phyloP scores from a whole-genome alignment of 2,888 invertebrate genomes.

The Protonemura montana region DNA sequence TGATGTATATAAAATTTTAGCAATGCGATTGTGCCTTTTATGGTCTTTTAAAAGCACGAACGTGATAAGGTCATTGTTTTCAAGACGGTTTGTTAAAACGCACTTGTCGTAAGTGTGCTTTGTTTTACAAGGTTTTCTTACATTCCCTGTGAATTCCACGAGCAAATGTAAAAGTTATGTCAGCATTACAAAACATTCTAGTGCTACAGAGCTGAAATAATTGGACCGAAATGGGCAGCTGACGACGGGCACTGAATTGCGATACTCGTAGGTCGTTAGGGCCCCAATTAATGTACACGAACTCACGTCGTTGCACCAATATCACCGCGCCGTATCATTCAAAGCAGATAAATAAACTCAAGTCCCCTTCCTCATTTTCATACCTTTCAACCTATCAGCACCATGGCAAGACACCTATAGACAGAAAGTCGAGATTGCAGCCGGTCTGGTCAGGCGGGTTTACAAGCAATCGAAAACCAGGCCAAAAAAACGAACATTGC shows the following conservation, averaged over 20 bases:
- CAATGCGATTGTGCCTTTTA: background rate
- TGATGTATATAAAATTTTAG: background rate
- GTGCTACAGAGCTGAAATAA: background rate
- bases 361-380: background rate
- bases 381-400: background rate
- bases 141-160: background rate
- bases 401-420: background rate
- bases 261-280: background rate
- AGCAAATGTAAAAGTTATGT: background rate
- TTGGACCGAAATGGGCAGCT: background rate
- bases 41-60: background rate
- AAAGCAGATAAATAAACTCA: background rate
- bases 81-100: background rate
- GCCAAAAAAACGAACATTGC: slow-evolving; percentile 20
- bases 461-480: slow-evolving; percentile 23
- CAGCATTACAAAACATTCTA: background rate
- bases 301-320: background rate
- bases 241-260: background rate
- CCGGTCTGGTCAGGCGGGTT: slow-evolving; percentile 18
- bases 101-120: background rate
- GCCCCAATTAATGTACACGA: background rate
- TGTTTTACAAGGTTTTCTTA: background rate
- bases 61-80: background rate
- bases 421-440: slow-evolving; percentile 22
- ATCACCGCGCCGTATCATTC: background rate